These are phyloP conservation scores for Nestor notabilis DNA, from an alignment of 2,113 vertebrate species.

Conservation along the genomic window DNA sequence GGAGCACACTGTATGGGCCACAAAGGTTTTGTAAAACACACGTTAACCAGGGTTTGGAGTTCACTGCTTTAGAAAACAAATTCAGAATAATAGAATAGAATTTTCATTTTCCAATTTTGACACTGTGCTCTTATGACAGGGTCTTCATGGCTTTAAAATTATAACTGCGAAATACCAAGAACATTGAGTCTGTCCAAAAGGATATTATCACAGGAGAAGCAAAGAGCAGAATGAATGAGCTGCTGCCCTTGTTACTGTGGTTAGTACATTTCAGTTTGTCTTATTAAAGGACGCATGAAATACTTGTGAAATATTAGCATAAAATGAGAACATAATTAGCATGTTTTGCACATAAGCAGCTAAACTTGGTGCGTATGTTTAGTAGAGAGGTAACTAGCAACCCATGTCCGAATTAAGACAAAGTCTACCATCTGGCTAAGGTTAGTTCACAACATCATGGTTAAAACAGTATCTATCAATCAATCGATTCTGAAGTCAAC, in stretches of 20 bases:
- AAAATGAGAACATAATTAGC: constrained; percentile 69
- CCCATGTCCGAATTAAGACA: constrained; percentile 51
- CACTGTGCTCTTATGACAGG: constrained; percentile 68
- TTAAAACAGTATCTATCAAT: constrained; percentile 10
- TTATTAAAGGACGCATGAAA: constrained; percentile 84
- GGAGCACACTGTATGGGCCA: constrained; percentile 58
- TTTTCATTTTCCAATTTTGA: constrained; percentile 13
- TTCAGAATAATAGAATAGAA: neutral
- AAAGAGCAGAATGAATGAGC: constrained; percentile 75
- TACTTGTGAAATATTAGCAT: constrained; percentile 82
- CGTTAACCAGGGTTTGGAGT: neutral
- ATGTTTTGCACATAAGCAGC: constrained; percentile 60
- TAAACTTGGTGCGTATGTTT: constrained; percentile 55
- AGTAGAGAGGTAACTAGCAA: constrained; percentile 31
- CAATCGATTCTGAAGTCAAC: neutral
- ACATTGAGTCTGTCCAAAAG: constrained; percentile 50
- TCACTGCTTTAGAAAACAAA: neutral
- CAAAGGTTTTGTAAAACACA: neutral
- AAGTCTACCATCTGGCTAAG: constrained; percentile 34
- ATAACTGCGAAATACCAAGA: neutral
- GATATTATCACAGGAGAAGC: constrained; percentile 73
- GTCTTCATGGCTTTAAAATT: constrained; percentile 39
- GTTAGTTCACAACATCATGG: constrained; percentile 61
- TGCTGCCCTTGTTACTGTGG: constrained; percentile 68
- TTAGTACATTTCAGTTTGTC: constrained; percentile 73